Evolutionary conservation across 2,888 invertebrate species (phyloP), one percentile per base, ranked within the genome.

Genomic region (Agonopterix alstromeriana): DNA sequence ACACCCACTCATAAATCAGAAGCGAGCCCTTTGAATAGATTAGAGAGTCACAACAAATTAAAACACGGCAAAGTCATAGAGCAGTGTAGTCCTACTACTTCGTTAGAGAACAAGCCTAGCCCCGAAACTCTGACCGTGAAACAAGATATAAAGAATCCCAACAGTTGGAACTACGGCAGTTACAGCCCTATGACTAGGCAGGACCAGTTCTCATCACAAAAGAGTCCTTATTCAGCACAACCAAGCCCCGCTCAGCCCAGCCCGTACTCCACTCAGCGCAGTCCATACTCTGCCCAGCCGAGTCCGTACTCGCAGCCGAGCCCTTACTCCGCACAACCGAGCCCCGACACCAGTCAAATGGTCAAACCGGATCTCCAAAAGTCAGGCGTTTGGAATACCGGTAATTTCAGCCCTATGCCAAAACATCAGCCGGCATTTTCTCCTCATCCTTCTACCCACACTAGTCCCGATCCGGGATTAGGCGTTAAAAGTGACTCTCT

Each of bases 251-350:
- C 87, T 38, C 89, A 88, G 54, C 89, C 88, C 17, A 88, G 88
- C 57, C 87, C 88, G 0, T 87, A 87, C 50, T 85, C 86, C 2
- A 74, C 86, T 0, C 86, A 86, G 50, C 86, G 85, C 27, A 86
- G 86, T 54, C 82, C 86, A 0, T 87, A 87, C 57, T 86, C 86
- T 5, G 70, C 86, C 2, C 86, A 86, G 48, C 86, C 83, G 12
- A 86, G 86, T 57, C 87, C 87, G 0, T 88, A 87, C 54, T 85
- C 87, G n/a, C 86, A 86, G 55, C 85, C 83, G 45, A 87, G 87
- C 58, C 86, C 86, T 0, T 87, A 85, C 55, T 85, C 85, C 3
- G 86, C 87, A 3, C 86, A 86, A 61, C 86, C 86, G 44, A 87
- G 87, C 49, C 87, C 87, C 12, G 87, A 88, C 56, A 88, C 88